These are phyloP conservation scores for Perithous albicinctus DNA, from an alignment of 2,888 invertebrate species.

Conservation along the genomic window DNA sequence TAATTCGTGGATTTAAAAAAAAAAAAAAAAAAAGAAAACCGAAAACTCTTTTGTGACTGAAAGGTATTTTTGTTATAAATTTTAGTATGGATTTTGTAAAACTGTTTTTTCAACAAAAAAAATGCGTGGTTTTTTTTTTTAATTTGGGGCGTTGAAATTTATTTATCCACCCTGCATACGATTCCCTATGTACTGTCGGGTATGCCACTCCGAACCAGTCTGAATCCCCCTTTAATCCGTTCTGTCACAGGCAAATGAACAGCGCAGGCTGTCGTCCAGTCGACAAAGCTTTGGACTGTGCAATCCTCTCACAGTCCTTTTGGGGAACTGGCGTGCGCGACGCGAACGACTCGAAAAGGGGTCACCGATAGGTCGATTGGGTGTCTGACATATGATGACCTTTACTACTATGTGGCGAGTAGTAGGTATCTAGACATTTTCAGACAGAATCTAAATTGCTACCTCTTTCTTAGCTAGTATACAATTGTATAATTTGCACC, in stretches of 20 bases:
- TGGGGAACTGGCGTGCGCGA: constrained; percentile 10
- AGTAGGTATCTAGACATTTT: background rate
- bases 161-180: constrained; percentile 20
- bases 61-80: background rate
- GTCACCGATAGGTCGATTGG: constrained; percentile 30
- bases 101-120: background rate
- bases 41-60: background rate
- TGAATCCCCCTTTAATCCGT: constrained; percentile 77
- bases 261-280: constrained; percentile 63
- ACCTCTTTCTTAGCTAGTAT: too few relatives aligned
- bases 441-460: background rate
- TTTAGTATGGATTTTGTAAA: background rate
- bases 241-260: constrained; percentile 79
- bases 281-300: constrained; percentile 71
- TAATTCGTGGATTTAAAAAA: background rate
- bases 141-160: background rate
- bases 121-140: background rate
- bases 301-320: constrained; percentile 51
- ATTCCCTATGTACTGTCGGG: constrained; percentile 1
- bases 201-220: constrained; percentile 65
- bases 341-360: constrained; percentile 7
- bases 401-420: constrained; percentile 20
- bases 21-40: background rate
- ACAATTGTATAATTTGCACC: too few relatives aligned
- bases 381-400: constrained; percentile 52